Base-by-base conservation (phyloP, 2,797 vertebrate genomes). In the Typhlichthys subterraneus region DNA sequence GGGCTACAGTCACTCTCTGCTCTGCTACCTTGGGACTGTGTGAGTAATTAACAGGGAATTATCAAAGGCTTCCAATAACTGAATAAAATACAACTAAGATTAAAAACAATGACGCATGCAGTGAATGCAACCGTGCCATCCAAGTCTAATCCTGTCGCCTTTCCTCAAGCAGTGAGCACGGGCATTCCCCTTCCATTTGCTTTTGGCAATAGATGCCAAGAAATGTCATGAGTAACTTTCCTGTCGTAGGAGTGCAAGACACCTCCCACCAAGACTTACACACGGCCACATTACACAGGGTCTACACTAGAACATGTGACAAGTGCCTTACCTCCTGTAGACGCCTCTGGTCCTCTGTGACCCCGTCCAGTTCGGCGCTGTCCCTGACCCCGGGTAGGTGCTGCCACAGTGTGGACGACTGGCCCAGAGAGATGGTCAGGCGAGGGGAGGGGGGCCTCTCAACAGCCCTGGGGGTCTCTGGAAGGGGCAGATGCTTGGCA, bases 281-380 rank as follows among this genome's bases (percentile, higher is more conserved):
- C 14, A 51, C 8, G 13, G 38, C 42, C 1, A 7, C 9, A 42
- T 42, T 42, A 42, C 38, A 42, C 9, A 42, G 7, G 2, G 38
- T 49, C 6, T 8, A 49, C n/a, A 15, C n/a, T 14, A 14, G n/a
- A 50, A 9, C 23, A 29, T 29, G 23, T 29, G 23, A 48, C 12
- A 12, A 12, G 45, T 57, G 19, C 12, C 19, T 53, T 93, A 99
- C 98, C 96, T 99, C 98, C 67, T 99, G 98, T 2, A 99, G 92
- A 46, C 95, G 95, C 69, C 95, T 94, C 74, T 94, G 82, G 23
- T 96, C 95, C 0, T 94, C 94, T 9, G 91, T 90, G 85, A 99
- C 92, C 47, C 86, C 88, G 6, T 91, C 91, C 33, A 99, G 89
- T 13, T 93, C 85, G 0, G 72, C 15, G 63, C 93, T 97, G 53